Evolutionary conservation across 1,140 invertebrate species (phyloP).

Genomic region (Chironomus striatipennis): DNA sequence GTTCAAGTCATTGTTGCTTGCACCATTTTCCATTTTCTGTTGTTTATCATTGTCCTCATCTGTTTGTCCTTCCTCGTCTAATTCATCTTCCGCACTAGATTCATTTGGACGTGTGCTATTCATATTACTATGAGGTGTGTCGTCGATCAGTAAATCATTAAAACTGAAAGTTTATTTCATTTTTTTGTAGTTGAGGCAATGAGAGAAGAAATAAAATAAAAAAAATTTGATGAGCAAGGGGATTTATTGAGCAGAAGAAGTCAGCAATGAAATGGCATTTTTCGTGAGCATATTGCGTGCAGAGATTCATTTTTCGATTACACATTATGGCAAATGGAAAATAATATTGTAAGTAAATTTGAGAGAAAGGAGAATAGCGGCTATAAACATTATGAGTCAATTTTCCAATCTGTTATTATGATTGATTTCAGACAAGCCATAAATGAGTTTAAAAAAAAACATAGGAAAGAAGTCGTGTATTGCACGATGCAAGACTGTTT

Average conservation of each 20-base stretch:
- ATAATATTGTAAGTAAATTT: background rate
- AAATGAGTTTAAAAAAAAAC: background rate
- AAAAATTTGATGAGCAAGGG: background rate
- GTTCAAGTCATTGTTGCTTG: slow-evolving; percentile 26
- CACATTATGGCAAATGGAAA: background rate
- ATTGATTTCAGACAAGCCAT: background rate
- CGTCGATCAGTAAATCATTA: slow-evolving; percentile 14
- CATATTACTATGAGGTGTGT: slow-evolving; percentile 9
- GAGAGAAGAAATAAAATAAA: background rate
- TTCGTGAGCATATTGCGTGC: background rate
- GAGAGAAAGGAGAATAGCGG: background rate
- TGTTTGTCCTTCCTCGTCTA: background rate
- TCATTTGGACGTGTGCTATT: slow-evolving; percentile 14
- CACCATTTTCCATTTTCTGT: background rate
- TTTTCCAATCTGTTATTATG: slow-evolving; percentile 11
- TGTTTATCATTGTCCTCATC: background rate
- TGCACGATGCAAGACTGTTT: background rate
- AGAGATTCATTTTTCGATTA: background rate
- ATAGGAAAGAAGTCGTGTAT: background rate
- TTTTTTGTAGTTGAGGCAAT: background rate
- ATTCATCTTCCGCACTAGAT: slow-evolving; percentile 8
- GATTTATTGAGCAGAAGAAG: background rate
- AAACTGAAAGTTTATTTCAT: slow-evolving; percentile 16
- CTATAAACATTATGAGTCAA: slow-evolving; percentile 17
- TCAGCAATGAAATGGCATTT: slow-evolving; percentile 1